Percentiles rank a stretch among this genome's conserved stretches.
Conservation (phyloP, 2,888 invertebrate species). For the Coleophora flavipennella region DNA sequence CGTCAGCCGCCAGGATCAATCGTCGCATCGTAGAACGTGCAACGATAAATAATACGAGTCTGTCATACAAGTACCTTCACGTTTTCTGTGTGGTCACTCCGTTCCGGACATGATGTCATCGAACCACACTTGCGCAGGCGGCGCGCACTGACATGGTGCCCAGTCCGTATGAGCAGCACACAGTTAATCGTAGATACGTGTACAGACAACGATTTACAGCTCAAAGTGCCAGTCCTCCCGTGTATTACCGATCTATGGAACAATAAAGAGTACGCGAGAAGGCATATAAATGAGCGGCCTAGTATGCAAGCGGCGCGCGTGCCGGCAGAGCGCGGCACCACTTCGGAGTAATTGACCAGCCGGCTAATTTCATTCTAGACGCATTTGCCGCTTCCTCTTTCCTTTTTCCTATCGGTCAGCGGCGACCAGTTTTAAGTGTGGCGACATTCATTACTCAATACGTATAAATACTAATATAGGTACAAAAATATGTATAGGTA, state of each 20-base stretch:
- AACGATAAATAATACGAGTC: conserved; percentile 31
- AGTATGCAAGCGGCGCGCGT: conserved; percentile 59
- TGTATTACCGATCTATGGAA: conserved; percentile 71
- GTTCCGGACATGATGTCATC: conserved; percentile 68
- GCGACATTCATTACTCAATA: no score
- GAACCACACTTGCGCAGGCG: conserved; percentile 47
- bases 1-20: conserved; percentile 31
- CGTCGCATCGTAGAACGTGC: conserved; percentile 29
- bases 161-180: conserved; percentile 45
- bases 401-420: conserved; percentile 72
- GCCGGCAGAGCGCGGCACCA: conserved; percentile 62
- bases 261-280: conserved; percentile 60
- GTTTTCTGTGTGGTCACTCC: conserved; percentile 58
- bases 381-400: conserved; percentile 69
- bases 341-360: conserved; percentile 68
- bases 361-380: conserved; percentile 67
- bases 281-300: conserved; percentile 64
- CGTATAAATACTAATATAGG: no score
- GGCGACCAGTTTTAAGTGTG: conserved; percentile 25
- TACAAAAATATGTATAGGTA: no score
- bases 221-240: conserved; percentile 68
- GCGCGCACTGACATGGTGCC: conserved; percentile 54
- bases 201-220: conserved; percentile 70
- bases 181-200: conserved; percentile 68
- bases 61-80: conserved; percentile 49